These are phyloP conservation scores for Neocrepidodera transversa DNA, from an alignment of 2,888 invertebrate species.

Conservation along the genomic window DNA sequence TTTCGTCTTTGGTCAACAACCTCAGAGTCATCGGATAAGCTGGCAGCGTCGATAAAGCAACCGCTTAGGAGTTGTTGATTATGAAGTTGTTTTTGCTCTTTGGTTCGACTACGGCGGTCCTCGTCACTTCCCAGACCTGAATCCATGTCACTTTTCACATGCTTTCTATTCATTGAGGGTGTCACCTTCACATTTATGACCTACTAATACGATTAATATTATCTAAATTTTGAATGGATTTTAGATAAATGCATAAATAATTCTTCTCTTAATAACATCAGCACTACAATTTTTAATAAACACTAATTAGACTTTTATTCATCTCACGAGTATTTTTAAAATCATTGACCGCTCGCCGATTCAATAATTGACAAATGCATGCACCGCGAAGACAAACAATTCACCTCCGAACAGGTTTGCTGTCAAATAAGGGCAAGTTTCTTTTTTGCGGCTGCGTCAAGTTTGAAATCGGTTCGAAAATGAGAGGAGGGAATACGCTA, in stretches of 20 bases:
- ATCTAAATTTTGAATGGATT: slow-evolving; percentile 26
- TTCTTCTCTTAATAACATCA: not conserved
- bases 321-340: not conserved
- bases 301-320: slow-evolving; percentile 14
- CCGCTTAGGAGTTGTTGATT: slow-evolving; percentile 60
- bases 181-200: slow-evolving; percentile 38
- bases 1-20: slow-evolving; percentile 60
- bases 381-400: slow-evolving; percentile 13
- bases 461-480: not conserved
- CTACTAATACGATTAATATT: slow-evolving; percentile 37
- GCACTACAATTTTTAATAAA: slow-evolving; percentile 11
- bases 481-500: not conserved
- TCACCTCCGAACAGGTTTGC: slow-evolving; percentile 24
- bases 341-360: slow-evolving; percentile 6
- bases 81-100: slow-evolving; percentile 58
- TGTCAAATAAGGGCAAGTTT: slow-evolving; percentile 18
- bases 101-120: slow-evolving; percentile 55
- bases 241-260: slow-evolving; percentile 15
- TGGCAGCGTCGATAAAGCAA: slow-evolving; percentile 82
- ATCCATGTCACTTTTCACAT: slow-evolving; percentile 54
- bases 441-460: slow-evolving; percentile 7
- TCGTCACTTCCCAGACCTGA: slow-evolving; percentile 60
- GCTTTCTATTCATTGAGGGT: slow-evolving; percentile 43
- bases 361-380: slow-evolving; percentile 22
- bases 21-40: slow-evolving; percentile 74